A percentile compares a stretch with the other conserved stretches of the same genome.
Conservation (phyloP, 1,140 invertebrate genomes). For the Arion vulgaris region DNA sequence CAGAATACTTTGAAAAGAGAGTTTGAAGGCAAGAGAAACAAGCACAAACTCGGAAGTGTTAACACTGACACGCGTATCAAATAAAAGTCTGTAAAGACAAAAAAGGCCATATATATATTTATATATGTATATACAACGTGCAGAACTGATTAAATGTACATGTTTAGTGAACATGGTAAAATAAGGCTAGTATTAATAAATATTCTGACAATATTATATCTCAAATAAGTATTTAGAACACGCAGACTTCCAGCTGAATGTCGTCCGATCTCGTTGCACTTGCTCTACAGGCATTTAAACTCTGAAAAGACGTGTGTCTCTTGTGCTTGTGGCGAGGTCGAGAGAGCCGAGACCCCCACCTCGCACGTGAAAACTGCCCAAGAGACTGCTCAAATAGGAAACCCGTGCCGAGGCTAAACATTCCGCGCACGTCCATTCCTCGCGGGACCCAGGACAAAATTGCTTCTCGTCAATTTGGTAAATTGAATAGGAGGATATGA, state of each 20-base stretch:
- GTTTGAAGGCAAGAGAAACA: too few relatives aligned
- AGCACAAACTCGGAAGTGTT: too few relatives aligned
- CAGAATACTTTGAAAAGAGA: too few relatives aligned
- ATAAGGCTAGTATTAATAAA: too few relatives aligned
- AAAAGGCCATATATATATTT: too few relatives aligned
- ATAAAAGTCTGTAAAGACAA: too few relatives aligned
- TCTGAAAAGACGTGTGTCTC: neutral
- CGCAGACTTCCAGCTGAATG: neutral
- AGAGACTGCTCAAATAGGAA: neutral
- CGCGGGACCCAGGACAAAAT: constrained; percentile 29
- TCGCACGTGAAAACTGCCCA: neutral
- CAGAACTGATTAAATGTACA: too few relatives aligned
- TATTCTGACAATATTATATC: too few relatives aligned
- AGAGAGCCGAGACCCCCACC: neutral
- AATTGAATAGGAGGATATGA: constrained; percentile 30
- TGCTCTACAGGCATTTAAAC: neutral
- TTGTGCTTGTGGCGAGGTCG: neutral
- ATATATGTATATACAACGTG: too few relatives aligned
- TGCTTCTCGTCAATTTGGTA: constrained; percentile 34
- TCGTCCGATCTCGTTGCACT: neutral
- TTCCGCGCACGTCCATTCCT: constrained; percentile 17
- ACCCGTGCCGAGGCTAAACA: neutral
- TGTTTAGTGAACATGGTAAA: too few relatives aligned
- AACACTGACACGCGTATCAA: too few relatives aligned
- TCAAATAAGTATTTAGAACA: neutral